Base-by-base conservation (phyloP, 2,113 vertebrate species). In the Platysternon megacephalum region DNA sequence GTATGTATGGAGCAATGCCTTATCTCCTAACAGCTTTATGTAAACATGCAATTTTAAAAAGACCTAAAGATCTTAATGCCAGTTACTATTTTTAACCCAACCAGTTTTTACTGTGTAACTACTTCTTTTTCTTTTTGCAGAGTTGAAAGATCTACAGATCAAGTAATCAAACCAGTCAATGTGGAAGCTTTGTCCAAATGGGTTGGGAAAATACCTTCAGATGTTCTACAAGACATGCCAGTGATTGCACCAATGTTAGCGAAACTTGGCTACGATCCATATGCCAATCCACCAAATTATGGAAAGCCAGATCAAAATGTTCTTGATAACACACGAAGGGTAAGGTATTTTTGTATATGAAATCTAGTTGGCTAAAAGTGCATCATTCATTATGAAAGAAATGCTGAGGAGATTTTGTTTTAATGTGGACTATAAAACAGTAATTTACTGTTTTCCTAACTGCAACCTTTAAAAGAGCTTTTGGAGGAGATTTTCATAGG, bases 91-190 rank as follows among this genome's bases (percentile, higher is more conserved):
- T n/a, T n/a, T n/a, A n/a, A n/a, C n/a, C n/a, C n/a, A n/a, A n/a
- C n/a, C n/a, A n/a, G n/a, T n/a, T n/a, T n/a, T n/a, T n/a, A n/a
- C n/a, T n/a, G n/a, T n/a, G n/a, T n/a, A n/a, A 26, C 51, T 3
- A 21, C 72, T 44, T 21, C n/a, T 53, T 79, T 87, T 21, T 94
- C 2, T 4, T 22, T 94, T 91, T 74, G 19, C 95, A 99, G 99
- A 97, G 99, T 99, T 96, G 99, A 99, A 98, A 97, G 99, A 94
- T 99, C 99, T 49, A 99, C 99, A 83, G 99, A 99, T 95, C 99
- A 99, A 95, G 99, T 99, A 85, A 99, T 99, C 98, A 99, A 99
- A 92, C 99, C 99, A 0, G 99, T 99, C 93, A 99, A 99, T 0
- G 98, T 99, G 97, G 99, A 99, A 92, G 99, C 99, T 1, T 98